A percentile compares a stretch with the other conserved stretches of the same genome.
Conservation (phyloP, 2,113 vertebrate genomes). For the Sinocyclocheilus anophthalmus region DNA sequence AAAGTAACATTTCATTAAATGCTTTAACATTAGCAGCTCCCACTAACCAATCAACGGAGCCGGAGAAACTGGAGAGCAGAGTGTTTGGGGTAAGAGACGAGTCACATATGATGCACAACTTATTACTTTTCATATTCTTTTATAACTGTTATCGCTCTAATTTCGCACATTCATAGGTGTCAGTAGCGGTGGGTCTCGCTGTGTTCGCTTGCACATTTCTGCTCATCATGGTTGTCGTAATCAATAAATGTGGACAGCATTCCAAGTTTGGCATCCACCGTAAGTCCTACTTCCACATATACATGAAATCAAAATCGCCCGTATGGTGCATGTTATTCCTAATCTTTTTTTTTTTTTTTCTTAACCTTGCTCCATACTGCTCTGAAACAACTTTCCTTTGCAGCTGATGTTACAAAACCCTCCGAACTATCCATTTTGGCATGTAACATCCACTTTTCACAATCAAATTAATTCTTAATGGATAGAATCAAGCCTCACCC, state of each 20-base stretch:
- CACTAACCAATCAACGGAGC: slow-evolving; percentile 76
- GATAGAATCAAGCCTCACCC: neutral
- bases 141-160: neutral
- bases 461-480: neutral
- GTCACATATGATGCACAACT: neutral
- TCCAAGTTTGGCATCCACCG: slow-evolving; percentile 93
- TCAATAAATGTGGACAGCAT: slow-evolving; percentile 88
- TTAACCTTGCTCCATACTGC: neutral
- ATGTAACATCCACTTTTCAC: neutral
- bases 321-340: neutral
- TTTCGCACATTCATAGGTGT: slow-evolving; percentile 75
- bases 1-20: slow-evolving; percentile 12
- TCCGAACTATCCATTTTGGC: neutral
- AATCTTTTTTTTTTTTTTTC: neutral
- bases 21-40: slow-evolving; percentile 63
- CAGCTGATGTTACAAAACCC: neutral
- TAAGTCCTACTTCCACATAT: slow-evolving; percentile 71
- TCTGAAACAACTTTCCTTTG: neutral
- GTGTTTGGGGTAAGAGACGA: slow-evolving; percentile 78
- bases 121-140: neutral
- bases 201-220: slow-evolving; percentile 86
- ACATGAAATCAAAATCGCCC: neutral
- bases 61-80: slow-evolving; percentile 82
- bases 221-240: slow-evolving; percentile 79
- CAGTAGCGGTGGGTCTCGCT: slow-evolving; percentile 85